Conservation (phyloP, 2,888 invertebrate genomes). For the Stegophylla sp. region DNA sequence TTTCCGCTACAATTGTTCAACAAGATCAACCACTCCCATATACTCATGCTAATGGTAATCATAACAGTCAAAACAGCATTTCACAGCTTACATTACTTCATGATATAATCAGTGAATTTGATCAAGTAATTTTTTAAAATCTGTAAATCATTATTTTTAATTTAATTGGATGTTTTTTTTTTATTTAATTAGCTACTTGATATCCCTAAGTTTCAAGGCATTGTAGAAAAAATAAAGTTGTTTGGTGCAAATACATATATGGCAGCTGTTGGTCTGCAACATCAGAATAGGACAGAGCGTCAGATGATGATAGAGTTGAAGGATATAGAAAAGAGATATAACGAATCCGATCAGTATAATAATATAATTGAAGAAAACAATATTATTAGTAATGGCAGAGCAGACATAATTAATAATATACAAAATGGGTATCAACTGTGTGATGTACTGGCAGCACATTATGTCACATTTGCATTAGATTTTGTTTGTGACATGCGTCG, state of each 20-base stretch:
- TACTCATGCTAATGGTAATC: neutral
- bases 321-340: neutral
- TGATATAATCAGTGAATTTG: slow-evolving; percentile 93
- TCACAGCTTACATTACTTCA: slow-evolving; percentile 84
- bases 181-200: slow-evolving; percentile 72
- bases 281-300: neutral
- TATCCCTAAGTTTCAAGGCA: slow-evolving; percentile 64
- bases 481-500: slow-evolving; percentile 33
- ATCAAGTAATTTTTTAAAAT: slow-evolving; percentile 72
- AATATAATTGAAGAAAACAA: neutral
- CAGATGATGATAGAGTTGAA: neutral
- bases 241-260: slow-evolving; percentile 87
- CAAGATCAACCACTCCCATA: neutral
- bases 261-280: slow-evolving; percentile 79
- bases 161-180: slow-evolving; percentile 52
- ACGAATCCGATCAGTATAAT: neutral
- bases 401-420: neutral
- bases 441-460: slow-evolving; percentile 28
- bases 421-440: neutral
- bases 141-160: neutral
- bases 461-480: slow-evolving; percentile 33
- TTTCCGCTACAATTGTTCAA: slow-evolving; percentile 24
- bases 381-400: neutral
- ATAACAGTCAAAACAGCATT: neutral
- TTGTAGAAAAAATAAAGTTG: slow-evolving; percentile 90